Percentiles rank a stretch among this genome's conserved stretches.
Conservation (phyloP, 2,113 vertebrate genomes). For the Psittacara wagleri region DNA sequence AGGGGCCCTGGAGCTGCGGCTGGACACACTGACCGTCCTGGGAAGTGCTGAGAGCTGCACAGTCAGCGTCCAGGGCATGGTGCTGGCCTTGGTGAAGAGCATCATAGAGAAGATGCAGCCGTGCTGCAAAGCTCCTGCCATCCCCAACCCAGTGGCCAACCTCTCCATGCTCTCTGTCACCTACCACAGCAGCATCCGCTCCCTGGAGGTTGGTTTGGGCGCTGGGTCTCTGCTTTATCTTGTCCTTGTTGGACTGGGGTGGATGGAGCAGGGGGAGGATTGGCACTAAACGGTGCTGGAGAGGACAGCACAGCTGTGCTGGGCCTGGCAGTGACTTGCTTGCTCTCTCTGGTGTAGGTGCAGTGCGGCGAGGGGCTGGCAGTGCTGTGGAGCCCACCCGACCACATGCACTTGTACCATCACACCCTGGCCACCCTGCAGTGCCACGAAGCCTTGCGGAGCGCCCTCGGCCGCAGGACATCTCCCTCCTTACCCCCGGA, state of each 20-base stretch:
- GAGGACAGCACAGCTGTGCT: accelerated
- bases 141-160: slow-evolving; percentile 76
- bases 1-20: slow-evolving; percentile 88
- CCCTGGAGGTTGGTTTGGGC: slow-evolving; percentile 82
- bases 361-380: slow-evolving; percentile 83
- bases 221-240: neutral
- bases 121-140: slow-evolving; percentile 84
- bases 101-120: slow-evolving; percentile 89
- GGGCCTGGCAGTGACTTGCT: neutral
- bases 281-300: accelerated
- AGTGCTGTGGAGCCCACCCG: slow-evolving; percentile 86
- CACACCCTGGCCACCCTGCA: slow-evolving; percentile 82
- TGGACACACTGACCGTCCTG: slow-evolving; percentile 81
- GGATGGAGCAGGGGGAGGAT: neutral
- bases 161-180: slow-evolving; percentile 80
- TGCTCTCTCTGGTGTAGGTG: slow-evolving; percentile 68
- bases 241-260: neutral
- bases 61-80: slow-evolving; percentile 82
- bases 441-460: slow-evolving; percentile 72
- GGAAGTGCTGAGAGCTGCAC: slow-evolving; percentile 85
- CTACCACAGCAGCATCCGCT: slow-evolving; percentile 84
- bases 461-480: neutral
- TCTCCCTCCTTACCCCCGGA: neutral
- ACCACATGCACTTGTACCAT: slow-evolving; percentile 95
- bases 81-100: slow-evolving; percentile 83